Evolutionary conservation across 2,113 vertebrate genomes (phyloP).

Genomic region (Cettia cetti): DNA sequence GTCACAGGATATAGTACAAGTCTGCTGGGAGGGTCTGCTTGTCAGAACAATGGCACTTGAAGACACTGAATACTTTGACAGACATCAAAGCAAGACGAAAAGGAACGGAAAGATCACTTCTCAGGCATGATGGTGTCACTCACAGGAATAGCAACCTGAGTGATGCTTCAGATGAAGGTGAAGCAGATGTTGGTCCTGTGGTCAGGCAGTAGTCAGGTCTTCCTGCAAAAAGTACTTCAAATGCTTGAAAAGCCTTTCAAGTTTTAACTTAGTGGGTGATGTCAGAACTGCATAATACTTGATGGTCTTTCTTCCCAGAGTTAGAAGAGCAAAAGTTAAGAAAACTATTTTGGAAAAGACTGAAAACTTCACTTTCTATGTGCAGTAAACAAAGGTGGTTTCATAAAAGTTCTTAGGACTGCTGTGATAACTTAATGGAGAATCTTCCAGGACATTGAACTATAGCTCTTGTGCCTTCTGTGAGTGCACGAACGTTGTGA

Average conservation of each 20-base stretch:
- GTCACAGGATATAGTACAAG: not conserved
- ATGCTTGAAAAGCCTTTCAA: constrained; percentile 33
- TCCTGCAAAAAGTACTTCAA: constrained; percentile 13
- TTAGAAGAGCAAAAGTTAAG: constrained; percentile 7
- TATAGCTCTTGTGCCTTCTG: accelerated
- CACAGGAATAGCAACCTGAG: not conserved
- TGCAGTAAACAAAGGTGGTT: not conserved
- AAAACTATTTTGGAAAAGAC: not conserved
- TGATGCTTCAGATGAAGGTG: constrained; percentile 13
- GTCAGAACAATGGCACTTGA: constrained; percentile 58
- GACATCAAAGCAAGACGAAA: constrained; percentile 57
- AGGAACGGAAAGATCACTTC: constrained; percentile 45
- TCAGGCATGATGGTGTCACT: not conserved
- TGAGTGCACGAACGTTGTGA: not conserved
- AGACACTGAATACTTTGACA: constrained; percentile 43
- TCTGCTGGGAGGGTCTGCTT: constrained; percentile 29
- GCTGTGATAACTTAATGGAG: not conserved
- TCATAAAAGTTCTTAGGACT: not conserved
- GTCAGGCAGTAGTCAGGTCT: not conserved
- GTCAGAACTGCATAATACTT: not conserved
- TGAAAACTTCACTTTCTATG: not conserved
- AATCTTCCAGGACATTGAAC: not conserved
- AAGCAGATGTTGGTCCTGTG: not conserved
- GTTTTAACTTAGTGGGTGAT: not conserved
- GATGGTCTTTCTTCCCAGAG: constrained; percentile 5